These are phyloP conservation scores for Drosophila bocqueti DNA, from an alignment of 1,140 invertebrate species.

Conservation along the genomic window DNA sequence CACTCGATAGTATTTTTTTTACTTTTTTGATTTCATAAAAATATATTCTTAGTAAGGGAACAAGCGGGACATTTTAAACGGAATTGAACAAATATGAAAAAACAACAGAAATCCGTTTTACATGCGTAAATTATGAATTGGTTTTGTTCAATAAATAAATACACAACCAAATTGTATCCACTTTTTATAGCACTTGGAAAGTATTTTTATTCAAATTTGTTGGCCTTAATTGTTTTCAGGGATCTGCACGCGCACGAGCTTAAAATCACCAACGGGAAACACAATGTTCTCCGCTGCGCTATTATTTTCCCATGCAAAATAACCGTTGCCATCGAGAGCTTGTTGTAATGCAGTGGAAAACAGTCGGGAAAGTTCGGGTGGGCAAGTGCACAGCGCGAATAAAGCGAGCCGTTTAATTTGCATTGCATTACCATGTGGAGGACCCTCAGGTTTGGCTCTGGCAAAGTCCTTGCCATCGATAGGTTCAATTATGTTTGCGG, in stretches of 20 bases:
- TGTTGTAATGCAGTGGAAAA: slow-evolving; percentile 57
- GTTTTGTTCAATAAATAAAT: neutral
- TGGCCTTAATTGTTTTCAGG: slow-evolving; percentile 50
- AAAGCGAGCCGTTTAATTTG: slow-evolving; percentile 40
- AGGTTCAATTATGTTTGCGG: slow-evolving; percentile 43
- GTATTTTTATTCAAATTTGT: slow-evolving; percentile 42
- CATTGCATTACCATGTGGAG: slow-evolving; percentile 46
- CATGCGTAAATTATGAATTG: no score
- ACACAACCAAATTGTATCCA: neutral
- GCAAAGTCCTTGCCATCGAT: slow-evolving; percentile 35
- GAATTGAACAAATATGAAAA: neutral
- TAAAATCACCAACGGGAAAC: slow-evolving; percentile 19
- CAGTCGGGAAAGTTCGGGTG: slow-evolving; percentile 13
- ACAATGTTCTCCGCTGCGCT: slow-evolving; percentile 5
- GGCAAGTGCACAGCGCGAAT: slow-evolving; percentile 5
- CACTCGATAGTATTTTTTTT: no score
- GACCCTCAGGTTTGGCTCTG: slow-evolving; percentile 3
- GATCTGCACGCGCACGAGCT: slow-evolving; percentile 39
- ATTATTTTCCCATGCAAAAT: slow-evolving; percentile 22
- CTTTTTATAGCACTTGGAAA: neutral
- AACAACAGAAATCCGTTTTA: neutral
- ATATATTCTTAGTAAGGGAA: neutral
- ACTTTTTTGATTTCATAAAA: neutral
- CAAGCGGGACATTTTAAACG: neutral
- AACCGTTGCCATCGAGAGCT: slow-evolving; percentile 17